Evolutionary conservation across 1,140 invertebrate species (phyloP), one percentile per base, ranked within the genome.

Genomic region (Mycetomoellerius zeteki): DNA sequence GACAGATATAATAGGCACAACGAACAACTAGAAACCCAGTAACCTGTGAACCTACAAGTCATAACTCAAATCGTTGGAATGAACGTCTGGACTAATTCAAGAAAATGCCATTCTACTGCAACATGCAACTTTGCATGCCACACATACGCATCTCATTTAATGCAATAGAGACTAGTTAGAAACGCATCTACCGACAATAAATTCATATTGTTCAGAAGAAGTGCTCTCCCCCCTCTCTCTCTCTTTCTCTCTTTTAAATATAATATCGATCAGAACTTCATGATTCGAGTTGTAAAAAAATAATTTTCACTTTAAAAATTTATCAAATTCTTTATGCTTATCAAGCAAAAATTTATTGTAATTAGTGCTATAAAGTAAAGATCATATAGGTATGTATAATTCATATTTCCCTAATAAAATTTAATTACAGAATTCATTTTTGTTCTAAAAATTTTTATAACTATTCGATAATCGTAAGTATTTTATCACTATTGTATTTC

Each of bases 21-120:
- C 58, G 80, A 72, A 81, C 47, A 60, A 88, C 76, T 90, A 65
- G 82, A 91, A 91, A 91, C 90, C 90, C 16, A 91, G 69, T 91
- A 88, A 91, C 90, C 91, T 64, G 52, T 89, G 91, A 89, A 86
- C 86, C 12, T 58, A 24, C 24, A 8, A 54, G 37, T 86, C 78
- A 43, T 89, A 89, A 89, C 47, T 89, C 67, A 37, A 72, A 37
- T 80, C 60, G 64, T 85, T 84, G 37, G 33, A 77, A 50, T 27
- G 78, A 88, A 78, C 43, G 73, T 52, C 65, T 86, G 78, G 86
- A 88, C 58, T 71, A 91, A 80, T 91, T 87, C 69, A 86, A 90
- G 75, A 77, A 81, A 64, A 60, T 52, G 47, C 33, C 56, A 58
- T 80, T 87, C 75, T 14, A 85, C 62, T 87, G 33, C 58, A 73